Base-by-base conservation (phyloP, 1,140 invertebrate genomes). In the Brachionus paranguensis region DNA sequence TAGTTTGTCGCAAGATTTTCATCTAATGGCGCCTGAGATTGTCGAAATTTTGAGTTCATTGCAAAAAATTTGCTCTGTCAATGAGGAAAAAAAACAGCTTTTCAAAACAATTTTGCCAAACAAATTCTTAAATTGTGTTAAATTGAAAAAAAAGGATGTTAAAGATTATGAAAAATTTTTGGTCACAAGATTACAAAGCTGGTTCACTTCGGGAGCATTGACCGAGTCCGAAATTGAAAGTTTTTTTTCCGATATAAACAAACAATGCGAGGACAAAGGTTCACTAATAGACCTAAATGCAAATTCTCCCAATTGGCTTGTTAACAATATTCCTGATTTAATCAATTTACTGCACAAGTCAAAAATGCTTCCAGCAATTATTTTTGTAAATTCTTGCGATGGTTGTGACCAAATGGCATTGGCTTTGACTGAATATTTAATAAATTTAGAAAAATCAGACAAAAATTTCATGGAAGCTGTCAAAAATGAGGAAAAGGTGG, bases 161-260 rank as follows among this genome's bases (percentile, higher is more conserved):
- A 76, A 76, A 50, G 24, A 76, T 41, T 76, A 76, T 29, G 72
- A 76, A 76, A 76, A 50, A 3, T 76, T 50, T 47, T 47, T 76
- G 27, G 41, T 50, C 27, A 20, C 45, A 24, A 76, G 24, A 7
- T 53, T 76, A 24, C 43, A 76, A 47, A 27, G 4, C 7, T 76
- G 72, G 72, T 47, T 76, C 24, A 76, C 3, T 10, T 12, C 41
- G 27, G 24, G 24, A n/a, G 11, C 12, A 27, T 50, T 24, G n/a
- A 24, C 14, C 6, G 8, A 20, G 45, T 24, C 17, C 7, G 53
- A 24, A 50, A 76, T 47, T 24, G 20, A 50, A 4, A 50, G 0
- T 11, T 76, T 76, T 50, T 76, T 76, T 14, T 17, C 5, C 12
- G 45, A 24, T 33, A n/a, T 76, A 8, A 72, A 72, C 17, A 37